A percentile compares a stretch with the other conserved stretches of the same genome.
Conservation (phyloP, 2,888 invertebrate species). For the Sinelater perroti region DNA sequence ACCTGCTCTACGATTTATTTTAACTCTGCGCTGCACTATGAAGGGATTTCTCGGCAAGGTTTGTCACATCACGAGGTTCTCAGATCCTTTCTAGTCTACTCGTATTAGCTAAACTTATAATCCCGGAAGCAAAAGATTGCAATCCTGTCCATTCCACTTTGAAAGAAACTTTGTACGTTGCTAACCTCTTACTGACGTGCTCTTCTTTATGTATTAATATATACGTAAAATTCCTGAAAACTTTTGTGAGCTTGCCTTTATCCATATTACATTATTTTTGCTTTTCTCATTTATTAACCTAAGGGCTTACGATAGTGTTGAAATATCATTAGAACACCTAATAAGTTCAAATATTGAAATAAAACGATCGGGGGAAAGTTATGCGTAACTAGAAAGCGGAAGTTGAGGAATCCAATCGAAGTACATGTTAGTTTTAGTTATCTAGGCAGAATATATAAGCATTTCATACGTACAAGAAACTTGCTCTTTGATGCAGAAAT, state of each 20-base stretch:
- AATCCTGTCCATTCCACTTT: constrained; percentile 14
- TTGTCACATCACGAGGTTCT: constrained; percentile 27
- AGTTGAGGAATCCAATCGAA: too few relatives aligned
- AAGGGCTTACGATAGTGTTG: too few relatives aligned
- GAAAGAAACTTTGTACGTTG: constrained; percentile 8
- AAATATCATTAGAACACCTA: too few relatives aligned
- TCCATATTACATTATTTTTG: too few relatives aligned
- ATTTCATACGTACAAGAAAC: neutral
- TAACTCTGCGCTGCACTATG: constrained; percentile 19
- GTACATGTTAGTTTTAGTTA: neutral
- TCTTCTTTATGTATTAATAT: constrained; percentile 6
- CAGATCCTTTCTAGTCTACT: constrained; percentile 36
- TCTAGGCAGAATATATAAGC: neutral
- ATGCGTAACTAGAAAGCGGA: neutral
- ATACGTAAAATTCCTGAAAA: neutral
- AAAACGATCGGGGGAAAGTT: neutral
- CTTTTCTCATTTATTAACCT: neutral
- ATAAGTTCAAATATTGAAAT: neutral
- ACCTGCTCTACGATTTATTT: constrained; percentile 22
- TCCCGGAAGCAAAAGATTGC: constrained; percentile 27
- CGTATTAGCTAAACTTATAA: constrained; percentile 36
- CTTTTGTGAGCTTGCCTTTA: neutral
- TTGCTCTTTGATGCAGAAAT: constrained; percentile 9
- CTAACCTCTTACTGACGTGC: neutral
- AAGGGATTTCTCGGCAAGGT: constrained; percentile 10